Evolutionary conservation across 23 tunicate species (phyloP).

Genomic region (Halocynthia roretzi): DNA sequence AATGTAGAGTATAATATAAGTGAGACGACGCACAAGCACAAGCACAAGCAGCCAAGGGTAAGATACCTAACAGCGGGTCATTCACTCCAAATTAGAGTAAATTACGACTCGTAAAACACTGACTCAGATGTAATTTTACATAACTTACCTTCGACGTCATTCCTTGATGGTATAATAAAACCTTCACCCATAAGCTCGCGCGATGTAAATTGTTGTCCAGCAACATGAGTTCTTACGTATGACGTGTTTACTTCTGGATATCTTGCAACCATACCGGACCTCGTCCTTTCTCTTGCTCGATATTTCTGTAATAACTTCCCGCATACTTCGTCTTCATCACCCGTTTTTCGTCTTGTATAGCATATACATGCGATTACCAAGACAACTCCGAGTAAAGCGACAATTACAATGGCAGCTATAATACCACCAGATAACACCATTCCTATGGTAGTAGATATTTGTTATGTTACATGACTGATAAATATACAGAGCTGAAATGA

Average conservation of each 20-base stretch:
- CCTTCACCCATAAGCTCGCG: slow-evolving; percentile 40
- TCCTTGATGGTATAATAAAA: slow-evolving; percentile 23
- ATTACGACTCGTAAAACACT: background rate
- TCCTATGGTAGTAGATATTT: background rate
- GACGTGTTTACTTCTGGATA: slow-evolving; percentile 66
- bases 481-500: too few species aligned
- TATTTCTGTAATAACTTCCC: slow-evolving; percentile 58
- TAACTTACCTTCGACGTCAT: background rate
- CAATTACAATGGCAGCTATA: slow-evolving; percentile 73
- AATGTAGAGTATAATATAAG: too few species aligned
- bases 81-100: too few species aligned
- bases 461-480: too few species aligned
- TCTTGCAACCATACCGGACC: slow-evolving; percentile 36
- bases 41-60: too few species aligned
- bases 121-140: background rate
- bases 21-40: too few species aligned
- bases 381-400: slow-evolving; percentile 19
- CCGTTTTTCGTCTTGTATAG: slow-evolving; percentile 47
- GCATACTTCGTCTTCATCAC: slow-evolving; percentile 46
- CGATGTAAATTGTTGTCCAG: slow-evolving; percentile 74
- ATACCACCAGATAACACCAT: slow-evolving; percentile 47
- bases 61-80: too few species aligned
- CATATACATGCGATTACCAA: slow-evolving; percentile 22
- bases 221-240: slow-evolving; percentile 45
- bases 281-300: background rate